phyloP scores from a whole-genome alignment of 2,113 vertebrate species.

The Morone chrysops region DNA sequence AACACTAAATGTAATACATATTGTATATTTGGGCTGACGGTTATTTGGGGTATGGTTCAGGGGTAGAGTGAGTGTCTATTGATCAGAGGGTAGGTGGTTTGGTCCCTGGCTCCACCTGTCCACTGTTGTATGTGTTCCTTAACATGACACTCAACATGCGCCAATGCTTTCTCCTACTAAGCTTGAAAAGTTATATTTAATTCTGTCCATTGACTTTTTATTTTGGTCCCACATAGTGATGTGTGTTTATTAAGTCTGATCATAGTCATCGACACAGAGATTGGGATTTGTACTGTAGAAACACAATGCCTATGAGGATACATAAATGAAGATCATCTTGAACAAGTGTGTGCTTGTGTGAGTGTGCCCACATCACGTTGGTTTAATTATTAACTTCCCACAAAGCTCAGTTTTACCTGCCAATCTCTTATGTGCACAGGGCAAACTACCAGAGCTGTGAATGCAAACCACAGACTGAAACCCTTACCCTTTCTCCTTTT shows the following conservation, averaged over 20 bases:
- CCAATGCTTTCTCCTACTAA: neutral
- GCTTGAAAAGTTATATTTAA: neutral
- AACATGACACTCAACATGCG: neutral
- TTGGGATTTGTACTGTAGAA: neutral
- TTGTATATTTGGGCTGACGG: neutral
- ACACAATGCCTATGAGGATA: neutral
- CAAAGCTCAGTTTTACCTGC: conserved; percentile 4
- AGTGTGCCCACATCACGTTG: neutral
- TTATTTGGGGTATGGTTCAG: neutral
- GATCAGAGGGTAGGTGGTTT: neutral
- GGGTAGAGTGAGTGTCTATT: neutral
- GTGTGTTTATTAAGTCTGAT: neutral
- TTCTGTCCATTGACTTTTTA: neutral
- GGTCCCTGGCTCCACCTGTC: neutral
- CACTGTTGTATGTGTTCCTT: neutral
- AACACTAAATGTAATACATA: neutral
- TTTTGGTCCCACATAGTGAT: neutral
- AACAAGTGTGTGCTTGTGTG: conserved; percentile 19
- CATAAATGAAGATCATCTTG: neutral
- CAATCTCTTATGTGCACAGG: conserved; percentile 9
- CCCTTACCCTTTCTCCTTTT: neutral
- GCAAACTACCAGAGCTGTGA: neutral
- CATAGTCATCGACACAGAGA: neutral
- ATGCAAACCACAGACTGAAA: neutral
- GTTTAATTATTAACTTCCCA: conserved; percentile 43